Base-by-base conservation (phyloP, 2,888 invertebrate genomes). In the Megamerina dolium region DNA sequence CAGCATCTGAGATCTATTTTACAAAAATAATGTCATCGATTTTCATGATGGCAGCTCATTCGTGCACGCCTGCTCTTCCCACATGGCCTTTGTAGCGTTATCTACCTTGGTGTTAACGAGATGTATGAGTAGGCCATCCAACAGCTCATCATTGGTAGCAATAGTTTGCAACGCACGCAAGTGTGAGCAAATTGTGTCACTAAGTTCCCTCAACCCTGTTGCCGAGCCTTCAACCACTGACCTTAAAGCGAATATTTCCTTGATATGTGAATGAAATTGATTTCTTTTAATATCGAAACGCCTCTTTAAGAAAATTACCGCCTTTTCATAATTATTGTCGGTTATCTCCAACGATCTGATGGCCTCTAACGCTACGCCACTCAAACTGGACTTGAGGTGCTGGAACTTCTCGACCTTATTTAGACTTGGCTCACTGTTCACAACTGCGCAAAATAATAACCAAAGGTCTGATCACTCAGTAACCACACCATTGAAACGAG, bases 241-340 rank as follows among this genome's bases (percentile, higher is more conserved):
- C 12, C 47, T 49, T 10, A 53, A 17, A 4, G 45, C 43, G 12
- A 50, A 52, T 19, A 50, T 50, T 23, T 45, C 49, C 17, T 46
- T 51, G 18, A 53, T 44, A 26, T 53, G 50, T 8, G 38, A 43
- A 45, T 52, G 50, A 45, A 55, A 55, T 39, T 43, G 51, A 9
- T 44, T 14, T n/a, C 49, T 31, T 45, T 53, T 52, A 38, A 49
- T 54, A 42, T 54, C 50, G 32, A 53, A 55, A 14, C 48, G 43
- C 34, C 46, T 45, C 39, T 43, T 45, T 27, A 53, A 37, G 16
- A 55, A 37, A 16, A 14, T 13, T 16, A 53, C 14, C 14, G 52
- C 53, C 41, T 51, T 51, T 16, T 50, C 47, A 23, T 51, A 52
- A 33, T 51, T 55, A 17, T 29, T 35, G 10, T 49, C 49, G 14